These are phyloP conservation scores for Triops longicaudatus DNA, from an alignment of 1,140 invertebrate genomes.

Conservation along the genomic window DNA sequence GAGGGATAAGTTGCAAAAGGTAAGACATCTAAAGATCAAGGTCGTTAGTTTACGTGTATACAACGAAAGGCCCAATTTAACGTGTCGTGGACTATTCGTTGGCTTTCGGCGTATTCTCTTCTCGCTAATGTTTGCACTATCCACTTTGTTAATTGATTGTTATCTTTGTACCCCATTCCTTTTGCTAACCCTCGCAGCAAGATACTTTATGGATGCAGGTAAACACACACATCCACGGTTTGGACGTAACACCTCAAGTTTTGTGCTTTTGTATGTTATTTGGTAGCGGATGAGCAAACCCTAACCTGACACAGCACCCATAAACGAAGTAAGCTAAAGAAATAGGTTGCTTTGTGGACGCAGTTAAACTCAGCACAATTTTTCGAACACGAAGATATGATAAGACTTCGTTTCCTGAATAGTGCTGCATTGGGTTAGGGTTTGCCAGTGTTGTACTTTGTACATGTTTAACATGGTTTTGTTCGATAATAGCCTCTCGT, in stretches of 20 bases:
- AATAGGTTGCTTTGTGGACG: no score
- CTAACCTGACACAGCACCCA: no score
- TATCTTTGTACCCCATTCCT: background rate
- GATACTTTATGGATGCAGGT: slow-evolving; percentile 51
- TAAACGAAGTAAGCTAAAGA: no score
- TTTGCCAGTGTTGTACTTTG: background rate
- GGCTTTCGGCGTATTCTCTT: background rate
- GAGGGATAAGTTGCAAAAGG: slow-evolving; percentile 16
- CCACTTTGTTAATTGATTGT: background rate
- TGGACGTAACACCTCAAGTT: background rate
- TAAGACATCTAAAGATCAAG: background rate
- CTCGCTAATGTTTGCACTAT: background rate
- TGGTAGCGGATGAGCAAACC: background rate
- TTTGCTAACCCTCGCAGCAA: slow-evolving; percentile 40
- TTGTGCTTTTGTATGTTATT: background rate
- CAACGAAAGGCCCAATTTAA: background rate
- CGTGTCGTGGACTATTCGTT: background rate
- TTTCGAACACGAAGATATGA: no score
- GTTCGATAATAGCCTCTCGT: background rate
- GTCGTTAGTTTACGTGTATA: background rate
- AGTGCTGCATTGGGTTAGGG: no score
- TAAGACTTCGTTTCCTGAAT: no score
- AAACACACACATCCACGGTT: slow-evolving; percentile 35
- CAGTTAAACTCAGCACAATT: no score
- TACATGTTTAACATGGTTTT: background rate